A percentile compares a stretch with the other conserved stretches of the same genome.
phyloP scores from a whole-genome alignment of 2,113 vertebrate species.

The Ascaphus truei region DNA sequence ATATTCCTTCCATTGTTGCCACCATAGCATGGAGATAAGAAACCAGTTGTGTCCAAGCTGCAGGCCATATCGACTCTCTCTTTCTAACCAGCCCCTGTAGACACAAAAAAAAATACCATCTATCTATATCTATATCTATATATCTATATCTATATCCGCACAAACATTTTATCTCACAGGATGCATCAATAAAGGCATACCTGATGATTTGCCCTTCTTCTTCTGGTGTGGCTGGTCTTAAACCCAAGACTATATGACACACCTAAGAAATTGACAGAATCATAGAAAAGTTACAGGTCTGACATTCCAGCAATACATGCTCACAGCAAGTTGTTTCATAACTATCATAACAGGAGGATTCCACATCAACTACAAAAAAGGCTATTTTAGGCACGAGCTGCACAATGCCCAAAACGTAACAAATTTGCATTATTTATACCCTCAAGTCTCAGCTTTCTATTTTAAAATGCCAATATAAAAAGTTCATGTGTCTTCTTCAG shows the following conservation, averaged over 20 bases:
- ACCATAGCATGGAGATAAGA: conserved; percentile 97
- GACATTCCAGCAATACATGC: too few species aligned
- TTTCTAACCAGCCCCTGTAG: conserved; percentile 89
- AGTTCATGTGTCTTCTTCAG: too few species aligned
- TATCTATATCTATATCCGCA: background rate
- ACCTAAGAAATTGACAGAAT: conserved; percentile 61
- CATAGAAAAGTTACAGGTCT: too few species aligned
- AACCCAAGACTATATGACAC: conserved; percentile 94
- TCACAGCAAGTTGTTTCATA: too few species aligned
- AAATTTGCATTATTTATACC: too few species aligned
- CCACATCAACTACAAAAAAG: too few species aligned
- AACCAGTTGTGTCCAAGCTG: conserved; percentile 93
- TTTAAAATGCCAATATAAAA: too few species aligned
- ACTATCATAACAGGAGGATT: too few species aligned
- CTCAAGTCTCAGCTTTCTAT: too few species aligned
- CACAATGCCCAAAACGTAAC: too few species aligned
- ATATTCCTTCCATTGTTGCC: conserved; percentile 97
- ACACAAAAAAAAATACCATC: conserved; percentile 34
- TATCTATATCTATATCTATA: background rate
- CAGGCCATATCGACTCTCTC: conserved; percentile 91
- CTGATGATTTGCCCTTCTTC: conserved; percentile 97
- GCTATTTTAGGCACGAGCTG: too few species aligned
- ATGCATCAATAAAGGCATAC: conserved; percentile 48
- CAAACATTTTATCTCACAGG: too few species aligned
- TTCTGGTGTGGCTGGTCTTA: conserved; percentile 87